These are phyloP conservation scores for Megatriorchis doriae DNA, from an alignment of 2,113 vertebrate genomes.

Conservation along the genomic window DNA sequence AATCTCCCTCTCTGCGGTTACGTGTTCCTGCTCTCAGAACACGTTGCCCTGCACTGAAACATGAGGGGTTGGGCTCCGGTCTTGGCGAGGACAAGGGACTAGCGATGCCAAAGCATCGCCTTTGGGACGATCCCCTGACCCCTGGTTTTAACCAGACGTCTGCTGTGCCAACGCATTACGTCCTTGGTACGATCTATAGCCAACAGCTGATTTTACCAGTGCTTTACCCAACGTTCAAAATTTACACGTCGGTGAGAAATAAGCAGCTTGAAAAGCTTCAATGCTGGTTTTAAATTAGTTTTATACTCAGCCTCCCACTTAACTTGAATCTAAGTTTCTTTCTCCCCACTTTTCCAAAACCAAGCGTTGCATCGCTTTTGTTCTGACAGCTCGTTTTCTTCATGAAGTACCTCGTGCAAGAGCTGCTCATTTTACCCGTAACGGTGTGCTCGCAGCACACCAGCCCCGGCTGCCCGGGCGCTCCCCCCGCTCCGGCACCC, in stretches of 20 bases:
- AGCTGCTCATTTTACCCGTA: fast-evolving
- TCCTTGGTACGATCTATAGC: fast-evolving
- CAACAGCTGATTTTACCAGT: neutral
- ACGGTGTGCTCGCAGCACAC: fast-evolving
- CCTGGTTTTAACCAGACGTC: fast-evolving
- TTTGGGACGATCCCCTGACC: fast-evolving
- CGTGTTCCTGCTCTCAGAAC: neutral
- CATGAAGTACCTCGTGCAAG: fast-evolving
- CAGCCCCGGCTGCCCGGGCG: fast-evolving
- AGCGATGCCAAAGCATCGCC: fast-evolving
- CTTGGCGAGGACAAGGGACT: fast-evolving
- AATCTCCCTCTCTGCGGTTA: neutral
- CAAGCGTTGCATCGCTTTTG: fast-evolving
- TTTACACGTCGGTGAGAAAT: neutral
- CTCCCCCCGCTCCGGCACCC: neutral
- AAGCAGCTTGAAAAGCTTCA: neutral
- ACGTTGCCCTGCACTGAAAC: fast-evolving
- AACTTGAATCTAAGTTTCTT: neutral
- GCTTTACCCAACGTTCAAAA: neutral
- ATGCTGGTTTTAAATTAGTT: neutral
- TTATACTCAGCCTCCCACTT: neutral
- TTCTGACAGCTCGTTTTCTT: neutral
- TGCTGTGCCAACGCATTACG: fast-evolving
- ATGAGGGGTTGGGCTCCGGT: fast-evolving
- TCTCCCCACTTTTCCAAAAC: neutral